Evolutionary conservation across 1,140 invertebrate genomes (phyloP), one percentile per base, ranked within the genome.

Genomic region (Neodiprion pinetum): DNA sequence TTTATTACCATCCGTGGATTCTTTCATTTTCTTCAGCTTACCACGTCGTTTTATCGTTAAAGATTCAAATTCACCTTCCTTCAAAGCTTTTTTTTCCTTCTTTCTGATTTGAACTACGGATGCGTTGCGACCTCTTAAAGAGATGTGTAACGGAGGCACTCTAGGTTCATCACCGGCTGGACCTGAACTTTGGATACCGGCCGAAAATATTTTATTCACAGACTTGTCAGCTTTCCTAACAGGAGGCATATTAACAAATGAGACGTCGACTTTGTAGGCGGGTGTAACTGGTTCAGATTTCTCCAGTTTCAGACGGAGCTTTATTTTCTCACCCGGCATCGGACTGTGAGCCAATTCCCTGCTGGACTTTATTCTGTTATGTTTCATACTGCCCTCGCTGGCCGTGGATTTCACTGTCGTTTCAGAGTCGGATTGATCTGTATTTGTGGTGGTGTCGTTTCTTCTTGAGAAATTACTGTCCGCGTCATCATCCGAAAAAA

Each of bases 131-230:
- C 96, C 96, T 76, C 95, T 90, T 69, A 97, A 87, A 71, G 95
- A 96, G 80, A 97, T 97, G 83, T 97, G 96, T 80, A 97, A 88
- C 2, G 96, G 96, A 28, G 96, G 96, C 21, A 97, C 96, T 74
- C 95, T 90, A 1, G 94, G 93, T 80, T 96, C 95, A 74, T 93
- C 93, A 1, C 90, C 90, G 17, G 28, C 72, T 14, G 69, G 49
- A 68, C 9, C 72, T 28, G 79, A 68, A 67, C 66, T 72, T 28
- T 73, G 69, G 14, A 74, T 12, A 1, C 74, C 74, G 5, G 78
- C 74, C 8, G 81, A 72, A 73, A 87, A 85, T 17, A 88, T 85
- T 73, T 88, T 86, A 17, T 83, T 85, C 11, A 86, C 81, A 21
- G 89, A 79, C 74, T 90, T 90, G 53, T 90, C 89, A n/a, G 85